These are phyloP conservation scores for Embidobia sp. DNA, from an alignment of 2,888 invertebrate genomes.

Conservation along the genomic window DNA sequence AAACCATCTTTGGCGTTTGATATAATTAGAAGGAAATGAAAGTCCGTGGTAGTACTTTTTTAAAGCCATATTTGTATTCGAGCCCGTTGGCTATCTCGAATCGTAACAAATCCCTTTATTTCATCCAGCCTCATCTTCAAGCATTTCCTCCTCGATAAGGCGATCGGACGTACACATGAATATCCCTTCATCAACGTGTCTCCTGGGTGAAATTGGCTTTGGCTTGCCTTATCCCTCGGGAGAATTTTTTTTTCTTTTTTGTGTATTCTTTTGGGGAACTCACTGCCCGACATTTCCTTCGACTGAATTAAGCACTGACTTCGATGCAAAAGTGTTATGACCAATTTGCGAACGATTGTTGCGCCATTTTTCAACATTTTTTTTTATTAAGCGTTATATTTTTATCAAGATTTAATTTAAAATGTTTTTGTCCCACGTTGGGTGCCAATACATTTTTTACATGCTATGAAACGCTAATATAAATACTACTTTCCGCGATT, in stretches of 20 bases:
- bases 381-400: no score
- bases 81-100: conserved; percentile 20
- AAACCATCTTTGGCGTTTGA: no score
- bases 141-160: conserved; percentile 36
- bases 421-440: no score
- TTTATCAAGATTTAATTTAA: no score
- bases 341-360: conserved; percentile 6
- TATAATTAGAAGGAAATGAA: no score
- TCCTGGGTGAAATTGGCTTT: conserved; percentile 75
- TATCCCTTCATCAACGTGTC: conserved; percentile 65
- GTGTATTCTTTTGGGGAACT: no score
- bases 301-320: conserved; percentile 30
- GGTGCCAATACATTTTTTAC: no score
- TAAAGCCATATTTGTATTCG: conserved; percentile 33
- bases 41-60: no score
- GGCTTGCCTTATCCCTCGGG: conserved; percentile 62
- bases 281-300: conserved; percentile 41
- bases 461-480: no score
- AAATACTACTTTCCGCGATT: no score
- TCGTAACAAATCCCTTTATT: conserved; percentile 56
- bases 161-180: conserved; percentile 47
- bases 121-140: conserved; percentile 25
- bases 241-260: conserved; percentile 64
- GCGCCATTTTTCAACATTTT: conserved; percentile 23
- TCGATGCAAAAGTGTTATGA: conserved; percentile 18